phyloP scores from a whole-genome alignment of 2,888 invertebrate genomes.

The Cephus runcator region DNA sequence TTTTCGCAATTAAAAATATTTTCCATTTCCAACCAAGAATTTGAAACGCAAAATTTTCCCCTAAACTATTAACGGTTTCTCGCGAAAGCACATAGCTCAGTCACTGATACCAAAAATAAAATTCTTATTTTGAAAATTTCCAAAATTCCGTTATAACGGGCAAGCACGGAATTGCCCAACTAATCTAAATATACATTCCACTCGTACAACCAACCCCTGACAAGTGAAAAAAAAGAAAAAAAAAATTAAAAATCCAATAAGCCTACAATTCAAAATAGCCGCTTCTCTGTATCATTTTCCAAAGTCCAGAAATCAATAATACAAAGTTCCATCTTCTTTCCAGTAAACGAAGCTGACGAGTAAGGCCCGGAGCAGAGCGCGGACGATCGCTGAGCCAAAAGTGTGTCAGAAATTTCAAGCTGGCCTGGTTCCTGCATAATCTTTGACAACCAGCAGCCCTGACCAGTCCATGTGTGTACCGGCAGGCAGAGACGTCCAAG shows the following conservation, averaged over 20 bases:
- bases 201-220: background rate
- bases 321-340: background rate
- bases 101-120: background rate
- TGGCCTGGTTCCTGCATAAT: conserved; percentile 53
- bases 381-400: conserved; percentile 23
- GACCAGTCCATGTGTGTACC: background rate
- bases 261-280: background rate
- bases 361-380: background rate
- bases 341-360: background rate
- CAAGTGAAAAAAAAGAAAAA: background rate
- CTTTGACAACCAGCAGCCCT: conserved; percentile 5
- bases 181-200: background rate
- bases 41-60: background rate
- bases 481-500: background rate
- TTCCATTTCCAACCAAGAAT: background rate
- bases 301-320: background rate
- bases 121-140: background rate
- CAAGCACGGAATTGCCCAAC: background rate
- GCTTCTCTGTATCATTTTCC: too few species aligned
- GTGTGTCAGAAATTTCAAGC: conserved; percentile 55
- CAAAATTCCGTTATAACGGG: background rate
- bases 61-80: background rate
- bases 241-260: background rate
- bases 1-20: background rate
- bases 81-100: background rate